A percentile compares a stretch with the other conserved stretches of the same genome.
Evolutionary conservation across 37 sponge, comb jelly and placozoan species (phyloP).

Genomic region (Corticium candelabrum): DNA sequence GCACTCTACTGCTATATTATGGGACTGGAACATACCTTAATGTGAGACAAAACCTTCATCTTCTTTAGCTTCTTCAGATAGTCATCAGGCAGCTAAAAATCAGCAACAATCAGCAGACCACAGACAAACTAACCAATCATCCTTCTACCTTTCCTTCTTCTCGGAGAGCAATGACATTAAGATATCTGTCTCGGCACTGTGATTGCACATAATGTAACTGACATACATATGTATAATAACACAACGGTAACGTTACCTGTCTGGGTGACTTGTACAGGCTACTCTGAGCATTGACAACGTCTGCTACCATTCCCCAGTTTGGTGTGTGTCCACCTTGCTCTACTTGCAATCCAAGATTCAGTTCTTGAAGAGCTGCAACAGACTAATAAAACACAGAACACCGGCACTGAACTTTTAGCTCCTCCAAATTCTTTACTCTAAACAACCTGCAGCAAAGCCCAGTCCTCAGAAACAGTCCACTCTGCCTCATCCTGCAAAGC

Average conservation of each 20-base stretch:
- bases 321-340: slow-evolving; percentile 65
- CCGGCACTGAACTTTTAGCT: too few relatives aligned
- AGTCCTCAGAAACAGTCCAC: slow-evolving; percentile 63
- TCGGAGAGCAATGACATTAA: slow-evolving; percentile 53
- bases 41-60: neutral
- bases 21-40: neutral
- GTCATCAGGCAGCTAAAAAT: neutral
- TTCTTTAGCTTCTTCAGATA: neutral
- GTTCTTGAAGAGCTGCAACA: slow-evolving; percentile 46
- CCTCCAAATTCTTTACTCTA: too few relatives aligned
- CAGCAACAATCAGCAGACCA: neutral
- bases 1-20: too few relatives aligned
- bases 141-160: slow-evolving; percentile 54
- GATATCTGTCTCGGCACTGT: slow-evolving; percentile 69
- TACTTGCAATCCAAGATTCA: slow-evolving; percentile 56
- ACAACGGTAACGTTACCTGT: too few relatives aligned
- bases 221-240: too few relatives aligned
- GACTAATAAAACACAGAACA: slow-evolving; percentile 36
- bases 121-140: slow-evolving; percentile 3
- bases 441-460: slow-evolving; percentile 58
- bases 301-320: slow-evolving; percentile 81
- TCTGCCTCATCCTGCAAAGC: slow-evolving; percentile 53
- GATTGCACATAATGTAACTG: neutral
- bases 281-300: slow-evolving; percentile 47
- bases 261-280: slow-evolving; percentile 51